Evolutionary conservation across 2,888 invertebrate species (phyloP).

Genomic region (Erebia palarica): DNA sequence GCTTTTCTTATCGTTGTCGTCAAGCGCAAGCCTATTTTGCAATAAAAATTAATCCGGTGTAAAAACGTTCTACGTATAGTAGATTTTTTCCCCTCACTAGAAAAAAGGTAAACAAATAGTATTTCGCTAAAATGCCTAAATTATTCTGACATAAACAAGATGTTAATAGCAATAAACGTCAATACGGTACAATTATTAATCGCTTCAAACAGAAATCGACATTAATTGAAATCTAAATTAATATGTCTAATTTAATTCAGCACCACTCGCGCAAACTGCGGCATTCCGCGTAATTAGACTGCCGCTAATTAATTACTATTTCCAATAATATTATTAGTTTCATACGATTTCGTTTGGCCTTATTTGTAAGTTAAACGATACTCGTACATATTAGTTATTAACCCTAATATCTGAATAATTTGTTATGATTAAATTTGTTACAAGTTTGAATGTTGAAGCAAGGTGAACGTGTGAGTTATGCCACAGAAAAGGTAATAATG

Average conservation of each 20-base stretch:
- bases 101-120: too few species aligned
- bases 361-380: background rate
- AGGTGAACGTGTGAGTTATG: too few species aligned
- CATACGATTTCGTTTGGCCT: background rate
- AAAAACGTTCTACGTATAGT: too few species aligned
- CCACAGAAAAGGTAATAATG: too few species aligned
- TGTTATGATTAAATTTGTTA: too few species aligned
- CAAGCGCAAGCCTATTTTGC: too few species aligned
- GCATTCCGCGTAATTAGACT: conserved; percentile 20
- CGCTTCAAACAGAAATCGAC: conserved; percentile 12
- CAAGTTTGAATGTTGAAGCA: too few species aligned
- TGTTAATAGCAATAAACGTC: conserved; percentile 12
- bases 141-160: background rate
- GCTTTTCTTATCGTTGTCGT: too few species aligned
- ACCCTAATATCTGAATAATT: too few species aligned
- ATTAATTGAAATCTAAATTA: conserved; percentile 26
- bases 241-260: conserved; percentile 27
- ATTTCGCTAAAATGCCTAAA: background rate
- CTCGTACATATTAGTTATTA: background rate
- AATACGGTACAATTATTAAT: conserved; percentile 10
- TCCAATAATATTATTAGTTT: conserved; percentile 12
- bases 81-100: too few species aligned
- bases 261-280: conserved; percentile 13
- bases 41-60: too few species aligned
- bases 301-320: conserved; percentile 23